phyloP scores from a whole-genome alignment of 2,113 vertebrate species.

The Dasypus novemcinctus region DNA sequence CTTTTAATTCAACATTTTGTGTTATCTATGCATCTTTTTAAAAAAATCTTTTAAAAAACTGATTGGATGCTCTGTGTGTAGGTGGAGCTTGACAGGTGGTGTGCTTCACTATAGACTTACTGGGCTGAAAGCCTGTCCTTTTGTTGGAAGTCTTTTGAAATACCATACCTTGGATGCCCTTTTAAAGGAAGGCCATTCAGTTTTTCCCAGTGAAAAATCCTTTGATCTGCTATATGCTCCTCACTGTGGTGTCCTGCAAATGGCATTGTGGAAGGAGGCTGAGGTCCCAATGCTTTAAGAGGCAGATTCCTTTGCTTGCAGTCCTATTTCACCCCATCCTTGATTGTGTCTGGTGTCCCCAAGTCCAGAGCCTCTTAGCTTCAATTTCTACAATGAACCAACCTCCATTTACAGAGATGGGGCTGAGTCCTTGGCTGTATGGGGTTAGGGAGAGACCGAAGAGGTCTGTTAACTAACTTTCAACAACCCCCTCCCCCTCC shows the following conservation, averaged over 20 bases:
- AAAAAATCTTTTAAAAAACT: too few relatives aligned
- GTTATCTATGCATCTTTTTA: too few relatives aligned
- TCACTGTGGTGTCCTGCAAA: conserved; percentile 10
- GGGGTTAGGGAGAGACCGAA: not conserved
- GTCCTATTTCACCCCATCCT: conserved; percentile 29
- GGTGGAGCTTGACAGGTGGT: not conserved
- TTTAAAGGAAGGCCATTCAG: not conserved
- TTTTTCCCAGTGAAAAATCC: conserved; percentile 17
- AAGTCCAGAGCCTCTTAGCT: conserved; percentile 22
- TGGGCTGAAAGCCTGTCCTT: not conserved
- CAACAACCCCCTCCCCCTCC: not conserved
- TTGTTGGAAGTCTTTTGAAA: conserved; percentile 16
- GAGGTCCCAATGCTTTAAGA: not conserved
- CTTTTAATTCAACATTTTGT: too few relatives aligned
- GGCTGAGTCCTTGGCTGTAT: not conserved
- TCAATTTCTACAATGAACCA: conserved; percentile 33
- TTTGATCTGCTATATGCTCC: not conserved
- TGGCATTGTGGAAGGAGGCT: not conserved
- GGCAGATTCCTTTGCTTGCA: conserved; percentile 12
- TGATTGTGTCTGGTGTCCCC: not conserved
- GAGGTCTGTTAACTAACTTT: not conserved
- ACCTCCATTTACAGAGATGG: not conserved
- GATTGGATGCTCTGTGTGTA: not conserved
- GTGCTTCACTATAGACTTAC: not conserved
- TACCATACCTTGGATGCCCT: not conserved